Conservation (phyloP, 2,113 vertebrate genomes). For the Atractosteus spatula region DNA sequence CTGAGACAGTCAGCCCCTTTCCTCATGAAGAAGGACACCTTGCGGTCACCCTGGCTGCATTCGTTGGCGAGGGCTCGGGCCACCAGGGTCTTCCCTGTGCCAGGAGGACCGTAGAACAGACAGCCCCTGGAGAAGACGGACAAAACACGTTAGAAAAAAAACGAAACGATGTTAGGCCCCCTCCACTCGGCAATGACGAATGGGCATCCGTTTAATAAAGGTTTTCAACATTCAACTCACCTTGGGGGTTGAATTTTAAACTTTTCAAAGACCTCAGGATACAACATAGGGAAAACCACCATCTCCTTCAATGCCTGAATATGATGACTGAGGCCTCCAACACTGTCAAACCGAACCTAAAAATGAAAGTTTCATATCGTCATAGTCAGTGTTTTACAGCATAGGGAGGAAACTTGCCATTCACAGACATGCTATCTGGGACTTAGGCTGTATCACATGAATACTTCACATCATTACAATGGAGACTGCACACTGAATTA, state of each 20-base stretch:
- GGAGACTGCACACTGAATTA: too few species aligned
- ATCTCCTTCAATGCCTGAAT: slow-evolving; percentile 97
- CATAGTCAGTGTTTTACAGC: too few species aligned
- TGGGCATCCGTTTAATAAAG: not conserved
- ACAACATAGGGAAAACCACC: slow-evolving; percentile 96
- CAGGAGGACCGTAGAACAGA: slow-evolving; percentile 96
- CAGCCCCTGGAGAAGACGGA: slow-evolving; percentile 78
- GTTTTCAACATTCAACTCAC: slow-evolving; percentile 54
- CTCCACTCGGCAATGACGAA: not conserved
- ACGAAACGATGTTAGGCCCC: not conserved
- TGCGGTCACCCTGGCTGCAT: slow-evolving; percentile 94
- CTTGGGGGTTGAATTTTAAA: slow-evolving; percentile 98
- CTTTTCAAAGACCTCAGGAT: slow-evolving; percentile 96
- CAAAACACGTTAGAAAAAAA: not conserved
- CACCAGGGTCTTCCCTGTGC: slow-evolving; percentile 97
- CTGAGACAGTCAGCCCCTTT: slow-evolving; percentile 99
- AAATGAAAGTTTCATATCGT: not conserved
- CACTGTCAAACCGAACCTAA: slow-evolving; percentile 90
- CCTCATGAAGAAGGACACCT: slow-evolving; percentile 98
- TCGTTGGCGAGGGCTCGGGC: slow-evolving; percentile 96
- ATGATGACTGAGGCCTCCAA: slow-evolving; percentile 90
- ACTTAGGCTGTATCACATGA: too few species aligned
- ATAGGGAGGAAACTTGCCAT: too few species aligned
- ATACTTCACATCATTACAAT: too few species aligned
- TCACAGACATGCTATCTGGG: too few species aligned